Evolutionary conservation across 2,113 vertebrate genomes (phyloP), one percentile per base, ranked within the genome.

Genomic region (Ammodytes dubius): DNA sequence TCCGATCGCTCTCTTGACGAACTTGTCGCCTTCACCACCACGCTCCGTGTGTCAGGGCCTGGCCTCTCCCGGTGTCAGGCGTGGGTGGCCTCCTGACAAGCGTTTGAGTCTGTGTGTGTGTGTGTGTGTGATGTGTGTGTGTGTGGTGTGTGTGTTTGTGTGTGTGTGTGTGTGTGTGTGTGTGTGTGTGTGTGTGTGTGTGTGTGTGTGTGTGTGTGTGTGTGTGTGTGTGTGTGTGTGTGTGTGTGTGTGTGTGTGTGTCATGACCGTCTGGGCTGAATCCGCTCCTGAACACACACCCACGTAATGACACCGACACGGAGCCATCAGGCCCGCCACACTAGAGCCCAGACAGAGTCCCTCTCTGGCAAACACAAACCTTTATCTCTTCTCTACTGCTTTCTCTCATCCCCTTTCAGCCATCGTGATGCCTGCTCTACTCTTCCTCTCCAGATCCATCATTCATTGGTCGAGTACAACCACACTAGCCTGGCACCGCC

Each of bases 31-130:
- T 94, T 27, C 27, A 27, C 27, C 93, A 93, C 91, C 93, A 92
- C 90, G 78, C 90, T 93, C 89, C 92, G 76, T 93, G 91, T 90
- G 90, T 91, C 93, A 83, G 75, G 86, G 83, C 87, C 87, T 90
- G 88, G 89, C 90, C 79, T 82, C 68, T 85, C 61, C 57, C 52
- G 42, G 87, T 92, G 92, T 91, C 89, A 90, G 77, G 92, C 91
- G 91, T 94, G 93, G 91, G 93, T 87, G 88, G 89, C 90, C 89
- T 89, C 84, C 88, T 89, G 90, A 91, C 90, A 92, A 88, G 87
- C 81, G 83, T 54, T 85, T 80, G 79, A 85, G 72, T 89, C 87
- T 93, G 89, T 90, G 87, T 91, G 87, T 88, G 89, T 90, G 87
- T 91, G 87, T 88, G 89, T 90, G 87, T 91, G 87, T 88, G 87